Conservation (phyloP, 2,113 vertebrate genomes). For the Malurus melanocephalus region DNA sequence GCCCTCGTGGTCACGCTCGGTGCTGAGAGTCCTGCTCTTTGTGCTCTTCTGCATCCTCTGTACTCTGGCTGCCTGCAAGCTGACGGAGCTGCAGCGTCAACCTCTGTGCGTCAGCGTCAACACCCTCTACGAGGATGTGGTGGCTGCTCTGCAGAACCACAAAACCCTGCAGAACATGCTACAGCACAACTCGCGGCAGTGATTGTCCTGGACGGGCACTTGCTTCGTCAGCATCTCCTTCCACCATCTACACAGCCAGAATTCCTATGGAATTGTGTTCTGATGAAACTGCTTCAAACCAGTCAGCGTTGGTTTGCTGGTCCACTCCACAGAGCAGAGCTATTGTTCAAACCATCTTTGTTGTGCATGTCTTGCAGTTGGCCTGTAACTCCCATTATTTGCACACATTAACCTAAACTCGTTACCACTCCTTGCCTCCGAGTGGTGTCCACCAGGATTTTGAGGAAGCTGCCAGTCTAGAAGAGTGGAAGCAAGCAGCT, state of each 20-base stretch:
- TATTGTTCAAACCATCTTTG: slow-evolving; percentile 10
- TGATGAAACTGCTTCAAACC: slow-evolving; percentile 67
- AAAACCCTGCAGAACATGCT: slow-evolving; percentile 81
- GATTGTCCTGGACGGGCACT: slow-evolving; percentile 36
- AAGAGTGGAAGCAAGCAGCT: background rate
- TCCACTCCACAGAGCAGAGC: slow-evolving; percentile 28
- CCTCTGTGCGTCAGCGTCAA: slow-evolving; percentile 79
- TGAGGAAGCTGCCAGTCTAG: background rate
- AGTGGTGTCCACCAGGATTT: background rate
- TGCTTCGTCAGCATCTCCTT: slow-evolving; percentile 61
- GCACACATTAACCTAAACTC: background rate
- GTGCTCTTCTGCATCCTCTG: slow-evolving; percentile 72
- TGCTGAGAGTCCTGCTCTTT: slow-evolving; percentile 74
- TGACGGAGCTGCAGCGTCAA: slow-evolving; percentile 81
- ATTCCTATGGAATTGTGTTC: slow-evolving; percentile 93
- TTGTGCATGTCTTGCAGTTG: slow-evolving; percentile 33
- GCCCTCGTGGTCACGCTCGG: slow-evolving; percentile 62
- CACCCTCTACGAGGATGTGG: slow-evolving; percentile 73
- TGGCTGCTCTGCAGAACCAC: slow-evolving; percentile 80
- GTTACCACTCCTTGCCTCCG: background rate
- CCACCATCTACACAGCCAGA: slow-evolving; percentile 70
- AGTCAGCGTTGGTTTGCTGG: slow-evolving; percentile 26
- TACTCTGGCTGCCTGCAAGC: slow-evolving; percentile 71
- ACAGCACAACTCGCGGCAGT: slow-evolving; percentile 78
- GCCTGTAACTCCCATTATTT: slow-evolving; percentile 26